Percentiles rank a stretch among this genome's conserved stretches.
Evolutionary conservation across 2,888 invertebrate genomes (phyloP).

Genomic region (Eilema griseolum): DNA sequence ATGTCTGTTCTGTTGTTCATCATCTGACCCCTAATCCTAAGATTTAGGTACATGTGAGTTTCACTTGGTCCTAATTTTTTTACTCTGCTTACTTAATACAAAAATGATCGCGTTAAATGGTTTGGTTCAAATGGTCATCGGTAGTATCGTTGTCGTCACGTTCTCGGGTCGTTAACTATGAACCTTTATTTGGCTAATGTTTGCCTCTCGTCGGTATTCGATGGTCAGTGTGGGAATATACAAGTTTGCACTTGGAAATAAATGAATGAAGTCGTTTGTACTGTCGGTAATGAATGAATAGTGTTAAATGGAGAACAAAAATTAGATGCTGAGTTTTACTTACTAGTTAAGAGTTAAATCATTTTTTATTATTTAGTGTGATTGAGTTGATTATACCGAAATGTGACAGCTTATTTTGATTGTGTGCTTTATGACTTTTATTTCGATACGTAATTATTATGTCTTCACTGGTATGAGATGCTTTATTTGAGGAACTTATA

Average conservation of each 20-base stretch:
- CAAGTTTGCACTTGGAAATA: slow-evolving; percentile 56
- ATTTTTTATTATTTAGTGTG: slow-evolving; percentile 23
- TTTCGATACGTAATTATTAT: too few species aligned
- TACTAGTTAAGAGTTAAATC: slow-evolving; percentile 27
- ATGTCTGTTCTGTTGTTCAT: too few species aligned
- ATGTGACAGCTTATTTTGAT: neutral
- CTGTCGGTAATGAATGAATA: slow-evolving; percentile 56
- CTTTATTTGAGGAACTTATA: too few species aligned
- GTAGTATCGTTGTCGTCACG: slow-evolving; percentile 9
- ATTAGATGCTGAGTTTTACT: slow-evolving; percentile 36
- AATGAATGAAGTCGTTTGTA: slow-evolving; percentile 59
- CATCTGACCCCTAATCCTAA: too few species aligned
- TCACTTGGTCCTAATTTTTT: neutral
- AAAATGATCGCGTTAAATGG: neutral
- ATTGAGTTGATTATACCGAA: neutral
- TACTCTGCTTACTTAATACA: too few species aligned
- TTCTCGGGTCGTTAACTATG: slow-evolving; percentile 18
- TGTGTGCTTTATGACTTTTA: neutral
- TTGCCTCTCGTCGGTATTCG: slow-evolving; percentile 59
- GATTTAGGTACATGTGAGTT: too few species aligned
- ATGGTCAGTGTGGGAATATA: slow-evolving; percentile 62
- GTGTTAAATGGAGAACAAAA: slow-evolving; percentile 47
- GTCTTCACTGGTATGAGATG: too few species aligned
- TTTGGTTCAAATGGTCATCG: neutral
- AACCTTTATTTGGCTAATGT: slow-evolving; percentile 66